phyloP scores from a whole-genome alignment of 2,113 vertebrate genomes.

The Bubo bubo region DNA sequence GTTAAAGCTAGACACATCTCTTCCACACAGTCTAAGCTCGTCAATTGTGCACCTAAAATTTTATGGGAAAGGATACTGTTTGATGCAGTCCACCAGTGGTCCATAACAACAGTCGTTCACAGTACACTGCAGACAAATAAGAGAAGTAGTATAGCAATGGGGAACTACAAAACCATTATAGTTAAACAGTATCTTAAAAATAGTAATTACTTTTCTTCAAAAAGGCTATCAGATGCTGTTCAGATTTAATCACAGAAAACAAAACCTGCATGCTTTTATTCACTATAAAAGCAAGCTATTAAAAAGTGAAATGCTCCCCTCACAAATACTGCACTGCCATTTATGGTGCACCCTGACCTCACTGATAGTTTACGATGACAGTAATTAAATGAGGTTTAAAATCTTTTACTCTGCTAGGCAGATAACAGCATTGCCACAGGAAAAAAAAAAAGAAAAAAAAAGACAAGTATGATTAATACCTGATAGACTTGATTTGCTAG shows the following conservation, averaged over 20 bases:
- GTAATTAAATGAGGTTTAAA: slow-evolving; percentile 85
- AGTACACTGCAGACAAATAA: slow-evolving; percentile 89
- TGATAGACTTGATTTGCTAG: slow-evolving; percentile 93
- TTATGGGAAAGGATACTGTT: slow-evolving; percentile 99
- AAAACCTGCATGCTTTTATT: slow-evolving; percentile 74
- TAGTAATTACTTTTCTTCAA: slow-evolving; percentile 69
- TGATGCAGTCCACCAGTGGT: slow-evolving; percentile 99
- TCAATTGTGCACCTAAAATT: slow-evolving; percentile 93
- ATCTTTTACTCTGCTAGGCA: slow-evolving; percentile 74
- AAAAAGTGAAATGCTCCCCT: slow-evolving; percentile 78
- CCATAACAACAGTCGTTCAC: slow-evolving; percentile 99
- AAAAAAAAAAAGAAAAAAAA: background rate
- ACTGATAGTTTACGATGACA: slow-evolving; percentile 81
- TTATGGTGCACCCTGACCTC: slow-evolving; percentile 77
- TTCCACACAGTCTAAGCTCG: slow-evolving; percentile 87
- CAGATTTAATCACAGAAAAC: slow-evolving; percentile 78
- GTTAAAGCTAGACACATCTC: slow-evolving; percentile 89
- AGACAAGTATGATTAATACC: slow-evolving; percentile 81
- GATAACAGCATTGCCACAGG: slow-evolving; percentile 68
- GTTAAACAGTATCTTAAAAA: slow-evolving; percentile 69
- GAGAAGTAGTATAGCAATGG: slow-evolving; percentile 36
- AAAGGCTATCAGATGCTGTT: slow-evolving; percentile 65
- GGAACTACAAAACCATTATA: slow-evolving; percentile 53
- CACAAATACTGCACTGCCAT: slow-evolving; percentile 77
- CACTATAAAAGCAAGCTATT: slow-evolving; percentile 78